Evolutionary conservation across 2,888 invertebrate genomes (phyloP), one percentile per base, ranked within the genome.

Genomic region (Neria commutata): DNA sequence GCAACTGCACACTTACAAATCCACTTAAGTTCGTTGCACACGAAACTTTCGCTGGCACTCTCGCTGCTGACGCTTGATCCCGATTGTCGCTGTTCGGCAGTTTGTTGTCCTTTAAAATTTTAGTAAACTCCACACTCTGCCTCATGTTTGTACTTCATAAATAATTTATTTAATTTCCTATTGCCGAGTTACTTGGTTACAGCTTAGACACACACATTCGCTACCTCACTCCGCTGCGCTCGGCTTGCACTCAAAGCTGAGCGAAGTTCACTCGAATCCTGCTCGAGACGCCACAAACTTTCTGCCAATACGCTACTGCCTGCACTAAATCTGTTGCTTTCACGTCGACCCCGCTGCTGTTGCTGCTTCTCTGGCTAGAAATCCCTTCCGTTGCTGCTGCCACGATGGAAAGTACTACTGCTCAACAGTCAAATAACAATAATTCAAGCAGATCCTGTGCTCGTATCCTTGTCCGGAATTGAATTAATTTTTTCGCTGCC

Each of bases 111-210:
- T 48, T 17, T 29, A n/a, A n/a, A n/a, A 50, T 45, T 56, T 50
- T 42, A 42, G 16, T 29, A 50, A 45, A 56, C 42, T 29, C n/a
- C 29, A 34, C 19, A 47, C 46, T 10, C 29, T 19, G 37, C 40
- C 24, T 37, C 29, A 10, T 23, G 50, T 54, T 54, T 42, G n/a
- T n/a, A 19, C 48, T 58, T 58, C 54, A 58, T 62, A 58, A 58
- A 58, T 58, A 56, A 62, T 58, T 61, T 47, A 58, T 58, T 61
- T 58, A 56, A 61, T 56, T 54, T 56, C 53, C 53, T 54, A 54
- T 51, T 56, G 33, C 33, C 47, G n/a, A n/a, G n/a, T n/a, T n/a
- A n/a, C n/a, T n/a, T n/a, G n/a, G n/a, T n/a, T n/a, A n/a, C n/a
- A n/a, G n/a, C n/a, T n/a, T n/a, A n/a, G n/a, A n/a, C n/a, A n/a